These are phyloP conservation scores for Sciaenops ocellatus DNA, from an alignment of 2,797 vertebrate genomes.

Conservation along the genomic window DNA sequence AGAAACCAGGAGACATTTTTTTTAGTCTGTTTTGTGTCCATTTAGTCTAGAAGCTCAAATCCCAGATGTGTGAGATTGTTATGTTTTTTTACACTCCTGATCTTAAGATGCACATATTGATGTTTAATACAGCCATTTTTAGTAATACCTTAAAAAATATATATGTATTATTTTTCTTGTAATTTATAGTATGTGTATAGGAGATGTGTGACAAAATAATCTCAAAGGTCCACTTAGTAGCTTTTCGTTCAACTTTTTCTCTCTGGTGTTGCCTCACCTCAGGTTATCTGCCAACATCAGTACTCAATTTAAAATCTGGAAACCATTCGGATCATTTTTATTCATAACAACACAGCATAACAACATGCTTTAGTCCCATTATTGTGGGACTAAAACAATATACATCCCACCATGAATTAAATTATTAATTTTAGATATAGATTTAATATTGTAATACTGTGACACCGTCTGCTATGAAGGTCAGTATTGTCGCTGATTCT, in stretches of 20 bases:
- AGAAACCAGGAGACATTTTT: not conserved
- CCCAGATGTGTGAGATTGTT: conserved; percentile 8
- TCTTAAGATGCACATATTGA: not conserved
- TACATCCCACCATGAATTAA: not conserved
- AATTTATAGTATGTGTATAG: not conserved
- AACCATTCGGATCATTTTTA: not conserved
- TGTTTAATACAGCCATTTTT: not conserved
- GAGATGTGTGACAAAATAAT: not conserved
- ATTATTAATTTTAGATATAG: not conserved
- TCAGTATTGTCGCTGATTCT: not conserved
- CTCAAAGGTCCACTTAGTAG: not conserved
- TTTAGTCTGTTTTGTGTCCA: conserved; percentile 1
- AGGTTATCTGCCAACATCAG: not conserved
- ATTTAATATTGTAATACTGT: not conserved
- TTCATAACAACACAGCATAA: not conserved
- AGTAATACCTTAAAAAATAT: not conserved
- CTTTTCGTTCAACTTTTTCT: not conserved
- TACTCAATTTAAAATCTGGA: not conserved
- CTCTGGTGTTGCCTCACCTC: not conserved
- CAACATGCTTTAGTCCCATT: not conserved
- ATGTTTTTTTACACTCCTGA: not conserved
- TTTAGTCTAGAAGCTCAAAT: not conserved
- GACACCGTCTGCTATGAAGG: not conserved
- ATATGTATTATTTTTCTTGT: not conserved
- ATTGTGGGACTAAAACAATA: not conserved